Evolutionary conservation across 1,140 invertebrate genomes (phyloP), one percentile per base, ranked within the genome.

Genomic region (Bombus superbus): DNA sequence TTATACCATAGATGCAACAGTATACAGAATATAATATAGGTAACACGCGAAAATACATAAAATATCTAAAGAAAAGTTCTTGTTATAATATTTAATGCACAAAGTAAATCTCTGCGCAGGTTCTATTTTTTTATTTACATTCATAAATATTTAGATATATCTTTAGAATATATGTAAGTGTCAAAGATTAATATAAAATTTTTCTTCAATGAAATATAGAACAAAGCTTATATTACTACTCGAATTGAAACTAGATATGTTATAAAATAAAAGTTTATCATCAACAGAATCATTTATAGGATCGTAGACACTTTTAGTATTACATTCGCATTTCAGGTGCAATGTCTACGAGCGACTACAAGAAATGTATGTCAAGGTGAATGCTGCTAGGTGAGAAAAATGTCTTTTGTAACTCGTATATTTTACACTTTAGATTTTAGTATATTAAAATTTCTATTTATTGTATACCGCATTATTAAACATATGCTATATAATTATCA

Each of bases 291-390:
- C 18, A 3, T 22, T 68, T 18, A 3, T 38, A 68, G 66, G 35
- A 38, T 68, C 35, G 25, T 38, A 11, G 35, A 10, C 3, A 11
- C 3, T 40, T 71, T 25, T 42, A 6, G 11, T 72, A 42, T 42
- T 40, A 15, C 3, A 11, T 28, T 40, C 22, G 25, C 5, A 42
- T n/a, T 72, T 72, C 28, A 72, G 40, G 5, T 72, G 69, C 40
- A 72, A 72, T n/a, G 42, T 18, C 40, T 42, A 72, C 2, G 40
- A 72, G 69, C 6, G 42, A 42, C 22, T n/a, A 5, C 0, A 40
- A 72, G 69, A 72, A 72, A 72, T 72, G 28, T 72, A 28, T 72
- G 69, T 15, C 69, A 72, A 72, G 69, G 69, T 72, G 40, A 72
- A 28, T 42, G 69, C 28, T 42, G 40, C 4, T 15, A 42, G n/a